Base-by-base conservation (phyloP, 2,113 vertebrate genomes). In the Pipa parva region DNA sequence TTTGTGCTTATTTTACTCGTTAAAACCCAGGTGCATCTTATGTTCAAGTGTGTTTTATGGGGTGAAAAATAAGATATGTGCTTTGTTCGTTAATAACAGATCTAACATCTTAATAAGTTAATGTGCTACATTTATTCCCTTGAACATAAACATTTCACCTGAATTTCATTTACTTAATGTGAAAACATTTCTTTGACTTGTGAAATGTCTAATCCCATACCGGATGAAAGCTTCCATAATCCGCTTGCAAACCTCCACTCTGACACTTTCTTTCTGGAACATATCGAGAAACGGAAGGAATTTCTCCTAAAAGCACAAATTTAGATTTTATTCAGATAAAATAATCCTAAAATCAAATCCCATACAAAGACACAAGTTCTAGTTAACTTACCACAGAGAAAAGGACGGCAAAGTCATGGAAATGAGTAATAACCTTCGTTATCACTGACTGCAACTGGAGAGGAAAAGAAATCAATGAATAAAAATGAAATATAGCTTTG, bases 161-260 rank as follows among this genome's bases (percentile, higher is more conserved):
- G n/a, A n/a, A n/a, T n/a, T n/a, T n/a, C n/a, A n/a, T n/a, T n/a
- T n/a, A n/a, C n/a, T n/a, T n/a, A n/a, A n/a, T n/a, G n/a, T n/a
- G n/a, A n/a, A n/a, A n/a, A n/a, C n/a, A n/a, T n/a, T n/a, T n/a
- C n/a, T n/a, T n/a, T n/a, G n/a, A n/a, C n/a, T n/a, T n/a, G n/a
- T n/a, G n/a, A n/a, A n/a, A n/a, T n/a, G n/a, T n/a, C n/a, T n/a
- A n/a, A n/a, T n/a, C n/a, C n/a, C n/a, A n/a, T 81, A 97, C 97
- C 88, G 96, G 80, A 97, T 96, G 73, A 99, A 99, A 75, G 92
- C 90, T 68, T 97, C 94, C 94, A 96, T 97, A 80, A 99, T 97
- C 80, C 85, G 89, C 59, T 92, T 92, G 81, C 97, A 99, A 71
- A 99, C 94, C 71, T 96, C 96, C 61, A 99, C 96, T 72, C 94